phyloP scores from a whole-genome alignment of 2,797 vertebrate species.

The Potorous gilbertii region DNA sequence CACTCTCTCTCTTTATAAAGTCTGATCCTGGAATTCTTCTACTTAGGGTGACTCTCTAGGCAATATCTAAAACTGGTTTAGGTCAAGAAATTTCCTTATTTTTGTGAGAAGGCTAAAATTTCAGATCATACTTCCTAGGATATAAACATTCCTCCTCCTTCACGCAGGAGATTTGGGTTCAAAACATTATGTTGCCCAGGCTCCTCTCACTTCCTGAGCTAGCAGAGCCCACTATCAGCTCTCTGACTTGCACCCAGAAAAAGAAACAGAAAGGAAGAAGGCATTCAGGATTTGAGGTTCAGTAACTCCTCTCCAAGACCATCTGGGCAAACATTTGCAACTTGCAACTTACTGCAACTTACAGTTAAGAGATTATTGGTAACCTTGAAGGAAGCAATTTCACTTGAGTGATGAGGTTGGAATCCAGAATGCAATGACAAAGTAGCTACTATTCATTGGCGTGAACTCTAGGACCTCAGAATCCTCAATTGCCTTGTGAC shows the following conservation, averaged over 20 bases:
- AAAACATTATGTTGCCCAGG: not conserved
- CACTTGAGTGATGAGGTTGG: not conserved
- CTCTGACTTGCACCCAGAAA: not conserved
- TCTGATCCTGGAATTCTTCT: not conserved
- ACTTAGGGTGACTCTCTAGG: not conserved
- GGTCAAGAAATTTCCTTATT: not conserved
- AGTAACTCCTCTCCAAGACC: not conserved
- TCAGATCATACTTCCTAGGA: not conserved
- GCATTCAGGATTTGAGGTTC: not conserved
- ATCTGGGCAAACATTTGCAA: not conserved
- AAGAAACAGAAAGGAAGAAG: not conserved
- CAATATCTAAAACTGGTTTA: not conserved
- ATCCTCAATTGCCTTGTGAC: not conserved
- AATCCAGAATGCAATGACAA: not conserved
- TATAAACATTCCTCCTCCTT: not conserved
- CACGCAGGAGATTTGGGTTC: not conserved
- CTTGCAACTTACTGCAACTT: not conserved
- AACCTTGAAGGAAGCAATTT: not conserved
- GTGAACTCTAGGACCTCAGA: not conserved
- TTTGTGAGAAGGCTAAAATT: not conserved
- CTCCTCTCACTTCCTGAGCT: not conserved
- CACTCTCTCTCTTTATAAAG: not conserved
- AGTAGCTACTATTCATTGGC: not conserved
- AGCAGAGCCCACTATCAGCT: not conserved
- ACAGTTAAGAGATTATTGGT: not conserved